Conservation (phyloP, 2,113 vertebrate species). For the Potamarius usumacintae region DNA sequence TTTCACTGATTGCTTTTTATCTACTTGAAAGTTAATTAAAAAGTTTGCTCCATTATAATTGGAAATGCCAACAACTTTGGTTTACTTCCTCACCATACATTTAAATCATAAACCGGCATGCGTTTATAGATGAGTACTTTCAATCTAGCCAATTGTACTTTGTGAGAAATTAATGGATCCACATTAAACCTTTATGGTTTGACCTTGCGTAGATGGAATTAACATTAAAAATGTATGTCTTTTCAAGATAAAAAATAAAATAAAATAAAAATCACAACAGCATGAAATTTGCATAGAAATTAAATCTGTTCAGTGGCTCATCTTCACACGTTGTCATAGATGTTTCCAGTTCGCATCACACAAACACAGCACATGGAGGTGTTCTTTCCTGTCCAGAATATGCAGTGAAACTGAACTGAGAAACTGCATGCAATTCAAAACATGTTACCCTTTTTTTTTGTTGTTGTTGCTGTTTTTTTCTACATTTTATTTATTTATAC, state of each 20-base stretch:
- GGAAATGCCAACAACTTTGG: conserved; percentile 23
- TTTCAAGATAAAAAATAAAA: conserved; percentile 59
- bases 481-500: not conserved
- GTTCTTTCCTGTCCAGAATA: conserved; percentile 14
- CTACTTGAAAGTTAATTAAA: conserved; percentile 56
- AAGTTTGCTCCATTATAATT: conserved; percentile 46
- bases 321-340: conserved; percentile 56
- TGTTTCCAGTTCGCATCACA: conserved; percentile 30
- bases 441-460: not conserved
- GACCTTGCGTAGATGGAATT: conserved; percentile 56
- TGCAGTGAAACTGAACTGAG: not conserved
- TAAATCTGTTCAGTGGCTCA: conserved; percentile 59
- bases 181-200: conserved; percentile 58
- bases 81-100: conserved; percentile 28
- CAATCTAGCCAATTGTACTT: conserved; percentile 30
- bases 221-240: conserved; percentile 56
- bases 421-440: not conserved
- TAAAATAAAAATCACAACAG: conserved; percentile 35
- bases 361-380: conserved; percentile 32
- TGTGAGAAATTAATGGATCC: conserved; percentile 47
- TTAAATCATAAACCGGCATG: conserved; percentile 20
- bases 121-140: conserved; percentile 26
- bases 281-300: conserved; percentile 72
- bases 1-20: conserved; percentile 33
- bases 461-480: not conserved